Base-by-base conservation (phyloP, 2,888 invertebrate species). In the Chydorus sphaericus region DNA sequence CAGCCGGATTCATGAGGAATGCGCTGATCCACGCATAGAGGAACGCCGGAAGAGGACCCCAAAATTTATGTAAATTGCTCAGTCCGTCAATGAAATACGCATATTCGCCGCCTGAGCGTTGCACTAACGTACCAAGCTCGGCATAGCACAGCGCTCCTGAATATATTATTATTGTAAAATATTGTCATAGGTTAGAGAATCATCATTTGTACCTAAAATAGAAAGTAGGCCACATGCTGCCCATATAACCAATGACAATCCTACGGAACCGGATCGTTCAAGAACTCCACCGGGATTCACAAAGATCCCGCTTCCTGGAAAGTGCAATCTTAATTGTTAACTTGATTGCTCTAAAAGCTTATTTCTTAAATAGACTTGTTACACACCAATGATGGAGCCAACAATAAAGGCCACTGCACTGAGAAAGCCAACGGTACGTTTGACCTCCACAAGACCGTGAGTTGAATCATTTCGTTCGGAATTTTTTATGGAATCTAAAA, bases 21-120 rank as follows among this genome's bases (percentile, higher is more conserved):
- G 90, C 89, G 67, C 89, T 90, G 69, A 88, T 88, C 91, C 91
- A 91, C 67, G 89, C 88, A 74, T 90, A 91, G 61, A 92, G 76
- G 73, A 90, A 92, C 64, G 90, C 91, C 61, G 90, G 88, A 59
- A 87, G 81, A 65, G 88, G 84, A 62, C 92, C 92, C 48, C 31
- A 54, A 18, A 48, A 38, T n/a, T 30, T 30, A 10, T 52, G 57
- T 26, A 23, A 69, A 16, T 44, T 31, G 14, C 48, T 31, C 70
- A 90, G 91, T 57, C 91, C 91, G 71, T 90, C 90, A 85, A 90
- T 86, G 73, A 91, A 90, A 72, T 93, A 92, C 63, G 90, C 89
- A 77, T 92, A 92, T 72, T 93, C 92, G 61, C 90, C 92, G 62
- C 92, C 92, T 61, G 90, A 90, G 65, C 89, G 88, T 65, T 91